Evolutionary conservation across 92 coral and sea anemone species (phyloP).

Genomic region (Epizoanthus scotinus): DNA sequence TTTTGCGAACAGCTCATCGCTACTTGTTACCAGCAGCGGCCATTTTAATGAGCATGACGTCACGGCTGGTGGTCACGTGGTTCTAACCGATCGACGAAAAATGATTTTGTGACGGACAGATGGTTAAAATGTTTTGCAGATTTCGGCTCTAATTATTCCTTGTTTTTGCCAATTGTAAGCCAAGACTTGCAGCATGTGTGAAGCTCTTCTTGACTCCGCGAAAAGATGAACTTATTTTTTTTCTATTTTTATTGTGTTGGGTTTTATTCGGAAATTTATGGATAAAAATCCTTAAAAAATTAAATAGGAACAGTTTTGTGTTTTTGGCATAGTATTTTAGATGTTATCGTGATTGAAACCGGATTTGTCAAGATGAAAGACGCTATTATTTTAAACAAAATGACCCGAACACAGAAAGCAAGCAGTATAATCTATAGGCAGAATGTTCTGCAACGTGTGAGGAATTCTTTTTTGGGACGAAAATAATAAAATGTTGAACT

Average conservation of each 20-base stretch:
- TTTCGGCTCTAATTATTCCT: neutral
- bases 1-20: constrained; percentile 53
- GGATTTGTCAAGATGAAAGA: constrained; percentile 39
- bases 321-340: constrained; percentile 35
- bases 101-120: no score
- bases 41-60: constrained; percentile 44
- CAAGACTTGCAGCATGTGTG: neutral
- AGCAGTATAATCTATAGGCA: neutral
- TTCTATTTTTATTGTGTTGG: no score
- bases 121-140: neutral
- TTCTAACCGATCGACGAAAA: neutral
- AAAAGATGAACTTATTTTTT: no score
- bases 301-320: constrained; percentile 36
- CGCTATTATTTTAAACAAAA: constrained; percentile 29
- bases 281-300: neutral
- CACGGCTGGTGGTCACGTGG: constrained; percentile 54
- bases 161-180: neutral
- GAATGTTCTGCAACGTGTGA: neutral
- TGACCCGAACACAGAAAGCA: neutral
- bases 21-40: constrained; percentile 42
- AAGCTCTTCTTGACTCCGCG: neutral
- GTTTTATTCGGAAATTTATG: no score
- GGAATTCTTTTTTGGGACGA: neutral
- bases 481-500: neutral
- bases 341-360: constrained; percentile 39